Base-by-base conservation (phyloP, 2,888 invertebrate species). In the Drosophila atripex region DNA sequence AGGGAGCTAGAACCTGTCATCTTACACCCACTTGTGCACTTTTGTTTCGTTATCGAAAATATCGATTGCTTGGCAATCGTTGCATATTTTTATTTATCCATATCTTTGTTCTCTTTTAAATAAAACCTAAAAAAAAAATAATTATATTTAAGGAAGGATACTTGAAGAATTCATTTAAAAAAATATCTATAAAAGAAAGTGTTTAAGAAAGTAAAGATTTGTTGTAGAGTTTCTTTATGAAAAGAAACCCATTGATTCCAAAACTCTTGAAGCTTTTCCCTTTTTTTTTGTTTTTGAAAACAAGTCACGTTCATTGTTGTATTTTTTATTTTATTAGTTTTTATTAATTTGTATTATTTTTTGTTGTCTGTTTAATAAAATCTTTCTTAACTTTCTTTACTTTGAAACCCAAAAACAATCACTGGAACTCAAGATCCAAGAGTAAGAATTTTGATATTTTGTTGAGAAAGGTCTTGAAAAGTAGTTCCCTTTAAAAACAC, bases 351-450 rank as follows among this genome's bases (percentile, higher is more conserved):
- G 25, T 32, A 47, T 58, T 38, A 54, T 57, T 38, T 43, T 35
- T 14, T 23, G n/a, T n/a, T n/a, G n/a, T n/a, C n/a, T n/a, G n/a
- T n/a, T n/a, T n/a, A n/a, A n/a, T n/a, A n/a, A n/a, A n/a, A n/a
- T n/a, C n/a, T n/a, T 16, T 16, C 11, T 25, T 16, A 41, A 51
- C 39, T 39, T 7, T 53, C 59, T 32, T 18, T 25, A 38, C 30
- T 75, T 57, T 39, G 52, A 54, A 47, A 46, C 64, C 68, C 71
- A 41, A 49, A 76, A 70, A 32, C 4, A 4, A 4, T 41, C 57
- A 70, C 77, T 75, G 73, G 47, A 77, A 70, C 64, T 68, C 57
- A 54, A 51, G 57, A 60, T 73, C 57, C 38, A 71, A 77, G 49
- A 38, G 21, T 12, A 18, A 18, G 3, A 4, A 28, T 28, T 9